phyloP scores from a whole-genome alignment of 2,113 vertebrate genomes.

The Crotalus horridus region DNA sequence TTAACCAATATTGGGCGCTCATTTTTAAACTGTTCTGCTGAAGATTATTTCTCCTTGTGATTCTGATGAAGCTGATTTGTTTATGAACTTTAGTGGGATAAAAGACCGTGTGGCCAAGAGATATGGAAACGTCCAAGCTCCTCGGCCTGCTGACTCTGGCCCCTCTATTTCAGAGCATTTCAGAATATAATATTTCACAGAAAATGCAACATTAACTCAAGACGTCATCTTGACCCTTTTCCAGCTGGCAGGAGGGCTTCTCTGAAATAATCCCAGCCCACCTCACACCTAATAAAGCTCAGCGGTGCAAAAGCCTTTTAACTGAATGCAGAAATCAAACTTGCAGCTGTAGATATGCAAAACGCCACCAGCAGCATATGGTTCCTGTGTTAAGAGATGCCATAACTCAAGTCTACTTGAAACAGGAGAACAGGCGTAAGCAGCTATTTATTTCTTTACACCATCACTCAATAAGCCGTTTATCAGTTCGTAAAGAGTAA shows the following conservation, averaged over 20 bases:
- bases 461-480: background rate
- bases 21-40: no score
- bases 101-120: background rate
- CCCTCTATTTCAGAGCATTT: background rate
- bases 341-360: background rate
- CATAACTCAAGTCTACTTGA: background rate
- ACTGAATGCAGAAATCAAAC: background rate
- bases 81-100: no score
- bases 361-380: background rate
- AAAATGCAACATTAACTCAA: background rate
- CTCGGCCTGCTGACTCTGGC: background rate
- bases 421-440: background rate
- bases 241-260: background rate
- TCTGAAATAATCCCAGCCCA: background rate
- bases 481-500: background rate
- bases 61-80: no score
- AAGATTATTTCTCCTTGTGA: no score
- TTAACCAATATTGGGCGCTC: no score
- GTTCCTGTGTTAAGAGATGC: background rate
- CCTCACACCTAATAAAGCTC: background rate
- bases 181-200: background rate
- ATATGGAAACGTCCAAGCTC: background rate
- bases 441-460: background rate
- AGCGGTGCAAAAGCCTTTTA: background rate
- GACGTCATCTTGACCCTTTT: no score